Evolutionary conservation across 1,140 invertebrate species (phyloP), one percentile per base, ranked within the genome.

Genomic region (Bombus waltoni): DNA sequence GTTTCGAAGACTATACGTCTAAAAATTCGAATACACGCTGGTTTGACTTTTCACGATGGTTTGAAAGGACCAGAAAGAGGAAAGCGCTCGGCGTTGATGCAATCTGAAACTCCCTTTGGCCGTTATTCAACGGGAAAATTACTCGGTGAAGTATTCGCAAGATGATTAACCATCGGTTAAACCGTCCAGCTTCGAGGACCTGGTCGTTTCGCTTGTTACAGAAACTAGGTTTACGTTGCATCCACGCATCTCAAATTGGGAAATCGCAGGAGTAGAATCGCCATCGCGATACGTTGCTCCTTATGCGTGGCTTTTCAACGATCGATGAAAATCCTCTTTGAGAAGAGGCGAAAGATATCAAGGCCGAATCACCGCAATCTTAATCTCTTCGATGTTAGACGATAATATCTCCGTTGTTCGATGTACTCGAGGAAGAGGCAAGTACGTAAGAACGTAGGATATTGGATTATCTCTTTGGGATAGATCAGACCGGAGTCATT

Each of bases 111-210:
- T 65, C 22, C 78, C 79, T 86, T 81, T 86, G 71, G 38, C 28
- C 35, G 62, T 74, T 81, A 90, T 92, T 92, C 86, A 87, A 73
- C 32, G 57, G 83, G 82, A 81, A 92, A 87, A 94, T 94, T 92
- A 87, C 66, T 83, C 82, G 88, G 87, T 93, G 86, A 93, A 94
- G 93, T 93, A 94, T 94, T 93, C 92, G 93, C 81, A 66, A 47
- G 83, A 85, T 87, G 89, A 93, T 93, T 93, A 93, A 83, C 84
- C 84, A 85, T 80, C 81, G 74, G 76, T 80, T 80, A 72, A 79
- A 53, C 15, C 53, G 35, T 72, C 18, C 44, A 53, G 18, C 73
- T 53, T 59, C 75, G 74, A 78, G 35, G n/a, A 71, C 15, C 25
- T 22, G 3, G 25, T 75, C 71, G 81, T 81, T n/a, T 72, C 8